Base-by-base conservation (phyloP, 2,888 invertebrate species). In the Drosophila diplacantha region DNA sequence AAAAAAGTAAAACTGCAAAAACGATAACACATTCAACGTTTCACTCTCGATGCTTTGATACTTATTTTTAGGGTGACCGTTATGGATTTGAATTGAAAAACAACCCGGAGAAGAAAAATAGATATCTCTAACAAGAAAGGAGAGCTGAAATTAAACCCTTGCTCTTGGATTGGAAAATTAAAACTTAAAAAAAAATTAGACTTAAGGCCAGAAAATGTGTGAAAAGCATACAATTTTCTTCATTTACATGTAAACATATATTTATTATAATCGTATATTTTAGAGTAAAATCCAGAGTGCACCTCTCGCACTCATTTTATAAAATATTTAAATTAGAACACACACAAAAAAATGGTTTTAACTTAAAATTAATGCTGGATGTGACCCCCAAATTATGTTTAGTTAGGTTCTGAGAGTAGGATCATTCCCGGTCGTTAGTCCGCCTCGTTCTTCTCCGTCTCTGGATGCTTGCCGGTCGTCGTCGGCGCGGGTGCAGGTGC, bases 401-500 rank as follows among this genome's bases (percentile, higher is more conserved):
- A 61, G 43, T 12, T 49, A 67, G 67, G 32, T 29, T 22, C 58
- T 58, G 58, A 26, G 50, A 43, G 43, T 58, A 43, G 43, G 41
- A 49, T 22, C 52, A 8, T 24, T 18, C 5, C 35, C 32, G 18
- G 29, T 29, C 64, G 51, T 46, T 77, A 87, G 63, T 88, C 88
- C 35, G 83, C 60, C 55, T 88, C 88, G 47, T 84, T 86, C 60
- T 88, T 88, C n/a, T 88, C 88, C 20, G 72, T 34, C 11, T 88
- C 88, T 14, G 34, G 22, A 5, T 60, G 46, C 50, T 86, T 85
- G 32, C 71, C 61, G 35, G 66, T 26, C 26, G 67, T 47, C 29
- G 71, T 54, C 11, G 64, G 22, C 22, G 66, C 37, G n/a, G 62
- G 51, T 26, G 64, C 39, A 44, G 67, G 41, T 52, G 73, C 78